These are phyloP conservation scores for Aricia agestis DNA, from an alignment of 1,140 invertebrate genomes.

Conservation along the genomic window DNA sequence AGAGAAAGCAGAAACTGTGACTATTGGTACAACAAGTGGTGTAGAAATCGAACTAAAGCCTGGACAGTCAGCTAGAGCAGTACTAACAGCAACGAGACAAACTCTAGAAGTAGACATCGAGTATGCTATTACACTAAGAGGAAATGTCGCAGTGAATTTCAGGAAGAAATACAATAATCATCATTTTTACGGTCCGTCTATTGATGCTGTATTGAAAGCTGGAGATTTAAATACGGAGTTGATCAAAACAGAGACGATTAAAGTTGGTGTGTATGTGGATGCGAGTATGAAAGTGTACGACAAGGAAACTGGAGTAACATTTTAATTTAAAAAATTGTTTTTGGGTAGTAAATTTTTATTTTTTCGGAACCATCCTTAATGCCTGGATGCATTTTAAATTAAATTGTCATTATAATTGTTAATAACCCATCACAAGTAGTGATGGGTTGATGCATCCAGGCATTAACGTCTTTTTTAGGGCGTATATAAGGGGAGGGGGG, in stretches of 20 bases:
- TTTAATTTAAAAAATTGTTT: background rate
- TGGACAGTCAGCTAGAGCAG: constrained; percentile 45
- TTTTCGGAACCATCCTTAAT: too few species aligned
- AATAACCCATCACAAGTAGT: too few species aligned
- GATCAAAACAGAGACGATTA: constrained; percentile 38
- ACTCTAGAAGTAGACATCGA: constrained; percentile 48
- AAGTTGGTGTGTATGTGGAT: constrained; percentile 46
- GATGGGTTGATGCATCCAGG: too few species aligned
- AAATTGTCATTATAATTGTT: too few species aligned
- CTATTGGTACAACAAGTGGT: constrained; percentile 44
- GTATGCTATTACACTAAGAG: constrained; percentile 41
- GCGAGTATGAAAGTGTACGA: constrained; percentile 51
- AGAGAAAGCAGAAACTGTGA: constrained; percentile 48
- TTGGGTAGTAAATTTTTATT: too few species aligned
- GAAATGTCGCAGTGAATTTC: constrained; percentile 52
- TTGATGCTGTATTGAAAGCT: constrained; percentile 41
- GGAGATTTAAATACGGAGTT: constrained; percentile 44
- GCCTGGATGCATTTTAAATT: too few species aligned
- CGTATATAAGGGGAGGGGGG: too few species aligned
- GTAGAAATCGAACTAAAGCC: constrained; percentile 54
- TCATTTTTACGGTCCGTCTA: constrained; percentile 54
- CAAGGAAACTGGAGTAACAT: constrained; percentile 33
- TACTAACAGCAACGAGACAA: constrained; percentile 47
- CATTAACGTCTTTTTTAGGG: too few species aligned
- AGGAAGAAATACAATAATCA: constrained; percentile 41